A percentile compares a stretch with the other conserved stretches of the same genome.
Conservation (phyloP, 2,888 invertebrate species). For the Camponotus fellah region DNA sequence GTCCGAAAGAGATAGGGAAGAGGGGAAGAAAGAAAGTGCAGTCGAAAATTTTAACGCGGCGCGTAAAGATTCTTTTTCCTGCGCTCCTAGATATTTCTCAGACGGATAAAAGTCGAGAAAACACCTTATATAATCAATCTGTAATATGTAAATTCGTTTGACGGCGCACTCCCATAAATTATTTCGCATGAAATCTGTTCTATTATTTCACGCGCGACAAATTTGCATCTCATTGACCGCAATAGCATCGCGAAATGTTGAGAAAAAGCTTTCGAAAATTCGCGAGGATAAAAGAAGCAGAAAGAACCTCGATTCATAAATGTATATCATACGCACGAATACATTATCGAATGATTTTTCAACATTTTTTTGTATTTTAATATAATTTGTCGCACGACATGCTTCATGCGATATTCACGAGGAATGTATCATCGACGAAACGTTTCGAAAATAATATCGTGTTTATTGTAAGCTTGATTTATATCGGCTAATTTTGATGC, state of each 20-base stretch:
- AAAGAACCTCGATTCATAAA: not conserved
- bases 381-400: not conserved
- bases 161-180: conserved; percentile 19
- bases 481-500: conserved; percentile 27
- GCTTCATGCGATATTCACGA: not conserved
- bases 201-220: conserved; percentile 23
- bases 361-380: not conserved
- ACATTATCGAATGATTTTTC: conserved; percentile 5
- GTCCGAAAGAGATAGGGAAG: conserved; percentile 7
- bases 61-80: conserved; percentile 35
- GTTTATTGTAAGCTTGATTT: conserved; percentile 7
- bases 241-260: not conserved
- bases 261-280: not conserved
- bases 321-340: not conserved
- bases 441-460: conserved; percentile 16
- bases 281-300: not conserved
- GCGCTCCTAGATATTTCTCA: conserved; percentile 2
- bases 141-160: conserved; percentile 40
- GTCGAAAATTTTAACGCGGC: conserved; percentile 53
- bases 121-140: conserved; percentile 34
- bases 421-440: not conserved
- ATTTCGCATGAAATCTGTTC: conserved; percentile 23
- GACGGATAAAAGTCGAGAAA: conserved; percentile 1
- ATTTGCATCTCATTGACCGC: conserved; percentile 17
- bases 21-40: not conserved